phyloP scores from a whole-genome alignment of 53 echinoderm and acorn worm genomes.

The Pentamera pediparva region DNA sequence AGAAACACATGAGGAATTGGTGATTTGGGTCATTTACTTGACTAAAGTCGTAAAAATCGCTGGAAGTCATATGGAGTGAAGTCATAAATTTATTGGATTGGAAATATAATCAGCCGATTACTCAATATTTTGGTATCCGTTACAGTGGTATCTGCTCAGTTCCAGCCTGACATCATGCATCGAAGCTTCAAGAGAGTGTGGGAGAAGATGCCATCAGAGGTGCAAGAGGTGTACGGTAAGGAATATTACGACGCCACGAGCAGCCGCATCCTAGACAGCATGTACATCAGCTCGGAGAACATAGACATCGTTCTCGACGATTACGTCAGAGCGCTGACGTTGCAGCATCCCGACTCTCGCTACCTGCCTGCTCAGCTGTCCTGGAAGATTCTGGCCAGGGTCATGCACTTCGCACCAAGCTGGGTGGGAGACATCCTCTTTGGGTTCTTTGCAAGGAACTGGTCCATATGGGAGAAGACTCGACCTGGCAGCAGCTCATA shows the following conservation, averaged over 20 bases:
- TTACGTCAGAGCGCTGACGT: conserved; percentile 43
- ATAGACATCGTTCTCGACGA: conserved; percentile 37
- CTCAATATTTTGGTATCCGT: background rate
- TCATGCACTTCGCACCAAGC: conserved; percentile 34
- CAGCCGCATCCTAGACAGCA: background rate
- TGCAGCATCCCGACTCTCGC: conserved; percentile 38
- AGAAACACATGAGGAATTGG: no score
- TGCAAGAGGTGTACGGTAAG: conserved; percentile 54
- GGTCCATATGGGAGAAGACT: background rate
- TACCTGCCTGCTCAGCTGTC: conserved; percentile 37
- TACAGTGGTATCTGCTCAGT: conserved; percentile 44
- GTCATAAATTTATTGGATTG: no score
- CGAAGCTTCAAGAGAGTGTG: conserved; percentile 31
- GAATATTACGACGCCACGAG: conserved; percentile 34
- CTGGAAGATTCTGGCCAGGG: conserved; percentile 37
- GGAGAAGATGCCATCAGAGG: conserved; percentile 20
- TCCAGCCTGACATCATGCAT: conserved; percentile 20
- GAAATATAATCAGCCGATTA: background rate
- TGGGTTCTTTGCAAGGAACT: conserved; percentile 11
- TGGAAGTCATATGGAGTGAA: no score
- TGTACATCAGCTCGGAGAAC: background rate
- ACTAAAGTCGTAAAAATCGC: no score
- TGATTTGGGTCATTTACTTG: no score
- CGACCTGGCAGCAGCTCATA: background rate
- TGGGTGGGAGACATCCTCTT: conserved; percentile 44